phyloP scores from a whole-genome alignment of 2,888 invertebrate species.

The Hypomecis punctinalis region DNA sequence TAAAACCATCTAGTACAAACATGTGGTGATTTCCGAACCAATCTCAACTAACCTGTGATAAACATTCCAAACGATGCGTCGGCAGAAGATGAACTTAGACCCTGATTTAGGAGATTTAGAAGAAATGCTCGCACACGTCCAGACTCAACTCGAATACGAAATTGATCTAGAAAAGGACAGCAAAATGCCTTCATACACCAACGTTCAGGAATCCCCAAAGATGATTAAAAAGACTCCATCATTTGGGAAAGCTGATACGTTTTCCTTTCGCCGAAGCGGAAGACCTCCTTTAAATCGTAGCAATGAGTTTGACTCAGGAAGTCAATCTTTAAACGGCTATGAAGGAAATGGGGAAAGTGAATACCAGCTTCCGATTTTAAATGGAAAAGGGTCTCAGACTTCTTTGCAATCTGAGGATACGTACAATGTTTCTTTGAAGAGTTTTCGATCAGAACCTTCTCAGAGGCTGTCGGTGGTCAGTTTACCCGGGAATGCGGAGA shows the following conservation, averaged over 20 bases:
- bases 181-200: conserved; percentile 69
- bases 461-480: conserved; percentile 69
- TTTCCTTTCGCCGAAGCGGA: conserved; percentile 60
- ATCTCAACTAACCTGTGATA: conserved; percentile 4
- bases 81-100: conserved; percentile 69
- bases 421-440: conserved; percentile 69
- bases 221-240: conserved; percentile 65
- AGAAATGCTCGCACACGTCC: conserved; percentile 80
- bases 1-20: neutral
- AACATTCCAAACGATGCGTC: conserved; percentile 60
- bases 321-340: conserved; percentile 53
- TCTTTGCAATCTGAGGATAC: conserved; percentile 70
- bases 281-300: conserved; percentile 57
- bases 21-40: conserved; percentile 20
- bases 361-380: conserved; percentile 58
- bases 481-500: conserved; percentile 59
- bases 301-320: conserved; percentile 47
- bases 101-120: conserved; percentile 80
- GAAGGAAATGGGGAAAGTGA: conserved; percentile 48
- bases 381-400: conserved; percentile 66
- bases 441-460: conserved; percentile 73
- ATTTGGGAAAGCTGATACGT: conserved; percentile 61
- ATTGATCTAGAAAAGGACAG: conserved; percentile 74
- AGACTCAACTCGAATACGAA: conserved; percentile 77
- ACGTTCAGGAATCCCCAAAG: conserved; percentile 73